phyloP scores from a whole-genome alignment of 1,140 invertebrate species.

The Drosophila mauritiana region DNA sequence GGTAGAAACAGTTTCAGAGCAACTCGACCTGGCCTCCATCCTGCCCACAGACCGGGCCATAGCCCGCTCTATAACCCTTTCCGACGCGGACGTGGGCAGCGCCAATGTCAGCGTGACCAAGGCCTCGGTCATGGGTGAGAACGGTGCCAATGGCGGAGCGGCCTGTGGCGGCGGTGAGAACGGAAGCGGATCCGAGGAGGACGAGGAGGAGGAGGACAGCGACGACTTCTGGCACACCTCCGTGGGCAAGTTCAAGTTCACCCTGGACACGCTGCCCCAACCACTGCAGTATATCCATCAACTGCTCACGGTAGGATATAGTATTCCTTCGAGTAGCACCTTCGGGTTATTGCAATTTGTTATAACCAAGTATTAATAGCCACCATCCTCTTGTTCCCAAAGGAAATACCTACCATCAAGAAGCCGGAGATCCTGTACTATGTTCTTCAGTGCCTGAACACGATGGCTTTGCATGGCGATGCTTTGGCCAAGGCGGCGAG shows the following conservation, averaged over 20 bases:
- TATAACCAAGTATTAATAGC: too few relatives aligned
- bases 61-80: slow-evolving; percentile 94
- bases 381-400: neutral
- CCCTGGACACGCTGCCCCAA: slow-evolving; percentile 95
- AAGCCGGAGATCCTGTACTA: slow-evolving; percentile 97
- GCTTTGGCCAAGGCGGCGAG: slow-evolving; percentile 94
- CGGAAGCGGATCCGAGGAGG: slow-evolving; percentile 88
- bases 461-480: slow-evolving; percentile 96
- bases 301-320: slow-evolving; percentile 90
- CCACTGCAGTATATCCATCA: slow-evolving; percentile 97
- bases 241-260: slow-evolving; percentile 96
- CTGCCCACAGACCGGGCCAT: slow-evolving; percentile 93
- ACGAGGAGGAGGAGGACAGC: slow-evolving; percentile 89
- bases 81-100: slow-evolving; percentile 92
- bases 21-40: slow-evolving; percentile 92
- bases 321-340: too few relatives aligned
- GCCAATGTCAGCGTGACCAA: slow-evolving; percentile 81
- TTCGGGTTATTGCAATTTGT: too few relatives aligned
- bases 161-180: slow-evolving; percentile 83
- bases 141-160: slow-evolving; percentile 71
- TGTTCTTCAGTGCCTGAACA: slow-evolving; percentile 95
- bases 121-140: slow-evolving; percentile 86
- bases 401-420: slow-evolving; percentile 91
- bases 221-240: slow-evolving; percentile 96
- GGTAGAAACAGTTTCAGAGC: slow-evolving; percentile 95